Base-by-base conservation (phyloP, 2,113 vertebrate species). In the Symphodus melops region DNA sequence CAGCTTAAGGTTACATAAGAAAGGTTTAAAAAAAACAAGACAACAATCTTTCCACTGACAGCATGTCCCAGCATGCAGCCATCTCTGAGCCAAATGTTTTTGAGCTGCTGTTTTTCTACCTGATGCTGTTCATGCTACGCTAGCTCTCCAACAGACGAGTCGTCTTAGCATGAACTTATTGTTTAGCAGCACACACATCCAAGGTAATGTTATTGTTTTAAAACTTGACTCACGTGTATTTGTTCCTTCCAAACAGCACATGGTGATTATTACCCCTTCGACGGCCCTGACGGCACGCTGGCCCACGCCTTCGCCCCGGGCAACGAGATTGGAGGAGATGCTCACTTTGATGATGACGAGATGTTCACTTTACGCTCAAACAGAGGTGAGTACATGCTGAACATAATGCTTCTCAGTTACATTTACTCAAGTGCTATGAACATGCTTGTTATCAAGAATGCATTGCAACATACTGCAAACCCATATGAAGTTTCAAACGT, bases 301-400 rank as follows among this genome's bases (percentile, higher is more conserved):
- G 97, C 97, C 63, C 97, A 99, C 4, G 96, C 97, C 0, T 99
- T 95, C 10, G 39, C 67, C 10, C 97, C 97, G 0, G 79, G 78
- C 33, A 0, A 25, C 1, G 77, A 77, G 3, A 5, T 94, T 3
- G 96, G 97, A 56, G 97, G 97, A 17, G 97, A 99, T 20, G 83
- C 93, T 72, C 97, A 99, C 80, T 98, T 98, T 85, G 97, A 99
- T 58, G 95, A 97, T 0, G 95, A 95, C 10, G 97, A 99, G 87
- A 85, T 0, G 0, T 95, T 95, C 67, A 91, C 91, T 16, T 94
- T 77, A 59, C 68, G 55, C 5, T 92, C 92, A 42, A 53, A 55
- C 7, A 17, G 8, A 7, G 93, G 94, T 94, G 8, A 51, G 19
- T 3, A 33, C 1, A 33, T 33, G 25, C 2, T 4, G 25, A 2